Base-by-base conservation (phyloP, 2,113 vertebrate species). In the Osmerus mordax region DNA sequence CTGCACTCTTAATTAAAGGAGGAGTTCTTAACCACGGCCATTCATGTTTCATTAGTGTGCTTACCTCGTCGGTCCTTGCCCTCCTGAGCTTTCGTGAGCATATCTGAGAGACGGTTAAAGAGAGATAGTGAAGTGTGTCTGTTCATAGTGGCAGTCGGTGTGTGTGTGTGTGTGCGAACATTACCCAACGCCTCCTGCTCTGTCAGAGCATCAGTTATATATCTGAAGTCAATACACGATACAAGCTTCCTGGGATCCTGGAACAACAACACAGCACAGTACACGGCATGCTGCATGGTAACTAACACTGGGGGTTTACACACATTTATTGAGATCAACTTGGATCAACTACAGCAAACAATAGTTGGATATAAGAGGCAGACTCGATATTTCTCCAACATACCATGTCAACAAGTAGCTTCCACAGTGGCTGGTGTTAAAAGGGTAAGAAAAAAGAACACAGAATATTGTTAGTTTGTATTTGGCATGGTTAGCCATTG, bases 201-300 rank as follows among this genome's bases (percentile, higher is more conserved):
- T 0, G 91, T 93, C 2, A 94, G 81, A 14, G 86, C 90, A 25
- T 94, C 90, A 0, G 85, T 93, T 90, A 94, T 92, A 56, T 92
- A 95, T 82, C 92, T 91, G 83, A 95, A 95, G 88, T 96, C 92
- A 18, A 94, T 89, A 83, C 92, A 95, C 32, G 90, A 93, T 23
- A 93, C 69, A 21, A 94, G 84, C 75, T 71, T 79, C 75, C 83
- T 82, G 4, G 92, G 89, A 55, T 91, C 90, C 93, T 94, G 80
- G 70, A 75, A 47, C 9, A 70, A 12, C 72, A 32, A 19, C 21
- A 65, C 6, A 61, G 0, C 18, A 56, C 2, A 69, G n/a, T 29
- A 32, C 9, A 51, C 41, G 5, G 14, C 18, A 13, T 0, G 2
- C 9, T 28, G 28, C 51, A 36, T 51, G n/a, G 1, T 8, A 15